phyloP scores from a whole-genome alignment of 2,888 invertebrate genomes.

The Troides aeacus region DNA sequence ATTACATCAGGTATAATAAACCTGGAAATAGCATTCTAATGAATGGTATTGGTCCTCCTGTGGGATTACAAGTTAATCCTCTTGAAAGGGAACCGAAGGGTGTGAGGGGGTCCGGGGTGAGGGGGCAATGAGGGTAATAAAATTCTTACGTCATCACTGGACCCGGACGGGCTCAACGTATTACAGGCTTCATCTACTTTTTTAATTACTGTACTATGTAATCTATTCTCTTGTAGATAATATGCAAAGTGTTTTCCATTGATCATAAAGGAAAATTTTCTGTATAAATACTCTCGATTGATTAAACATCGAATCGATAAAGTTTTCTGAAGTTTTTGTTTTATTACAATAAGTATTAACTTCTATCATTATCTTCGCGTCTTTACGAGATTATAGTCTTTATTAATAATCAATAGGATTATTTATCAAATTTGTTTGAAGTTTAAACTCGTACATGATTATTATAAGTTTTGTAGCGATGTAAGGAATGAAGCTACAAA shows the following conservation, averaged over 20 bases:
- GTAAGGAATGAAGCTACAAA: too few relatives aligned
- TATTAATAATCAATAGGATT: too few relatives aligned
- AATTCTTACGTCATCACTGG: conserved; percentile 69
- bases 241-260: background rate
- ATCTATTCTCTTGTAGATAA: conserved; percentile 1
- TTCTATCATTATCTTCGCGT: too few relatives aligned
- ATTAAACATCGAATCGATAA: too few relatives aligned
- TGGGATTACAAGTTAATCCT: conserved; percentile 77
- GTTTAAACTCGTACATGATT: too few relatives aligned
- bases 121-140: conserved; percentile 58
- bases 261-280: background rate
- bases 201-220: conserved; percentile 24
- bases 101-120: conserved; percentile 38
- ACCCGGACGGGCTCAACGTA: conserved; percentile 39
- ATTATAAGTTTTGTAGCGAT: too few relatives aligned
- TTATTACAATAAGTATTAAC: too few relatives aligned
- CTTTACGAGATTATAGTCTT: too few relatives aligned
- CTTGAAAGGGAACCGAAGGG: conserved; percentile 60
- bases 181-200: conserved; percentile 31
- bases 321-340: too few relatives aligned
- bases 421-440: too few relatives aligned
- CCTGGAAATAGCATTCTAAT: conserved; percentile 73
- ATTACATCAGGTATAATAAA: conserved; percentile 63
- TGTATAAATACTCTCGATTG: background rate
- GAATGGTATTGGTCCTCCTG: conserved; percentile 73